phyloP scores from a whole-genome alignment of 2,888 invertebrate species.

The Hipparchia sbordonii region DNA sequence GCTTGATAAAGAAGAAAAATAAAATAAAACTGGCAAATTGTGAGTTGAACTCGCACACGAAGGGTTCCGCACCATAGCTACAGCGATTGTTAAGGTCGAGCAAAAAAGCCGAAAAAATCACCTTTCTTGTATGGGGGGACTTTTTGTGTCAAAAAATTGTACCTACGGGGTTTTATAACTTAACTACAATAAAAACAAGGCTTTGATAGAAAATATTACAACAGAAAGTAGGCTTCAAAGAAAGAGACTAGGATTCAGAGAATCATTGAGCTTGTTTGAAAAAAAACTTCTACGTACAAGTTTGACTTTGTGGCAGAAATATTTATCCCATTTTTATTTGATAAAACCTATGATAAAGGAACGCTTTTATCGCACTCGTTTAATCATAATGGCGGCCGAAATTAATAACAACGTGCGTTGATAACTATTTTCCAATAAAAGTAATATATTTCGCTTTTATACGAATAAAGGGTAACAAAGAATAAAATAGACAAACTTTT shows the following conservation, averaged over 20 bases:
- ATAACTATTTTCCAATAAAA: constrained; percentile 27
- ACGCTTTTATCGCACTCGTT: constrained; percentile 2
- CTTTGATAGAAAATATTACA: neutral
- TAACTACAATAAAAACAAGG: too few species aligned
- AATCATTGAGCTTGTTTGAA: neutral
- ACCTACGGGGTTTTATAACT: too few species aligned
- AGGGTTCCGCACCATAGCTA: too few species aligned
- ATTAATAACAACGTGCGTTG: constrained; percentile 20
- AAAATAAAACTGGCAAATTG: too few species aligned
- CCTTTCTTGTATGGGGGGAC: too few species aligned
- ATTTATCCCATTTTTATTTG: constrained; percentile 2
- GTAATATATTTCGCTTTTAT: constrained; percentile 26
- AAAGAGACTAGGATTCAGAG: neutral
- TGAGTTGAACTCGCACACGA: too few species aligned
- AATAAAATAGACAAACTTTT: constrained; percentile 32
- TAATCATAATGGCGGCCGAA: constrained; percentile 19
- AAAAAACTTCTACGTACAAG: neutral
- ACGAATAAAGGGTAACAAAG: constrained; percentile 27
- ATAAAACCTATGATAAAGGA: constrained; percentile 1
- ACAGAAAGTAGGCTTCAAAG: neutral
- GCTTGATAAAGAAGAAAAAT: too few species aligned
- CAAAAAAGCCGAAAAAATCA: too few species aligned
- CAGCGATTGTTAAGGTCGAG: too few species aligned
- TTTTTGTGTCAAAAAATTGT: too few species aligned
- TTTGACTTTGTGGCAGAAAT: neutral